These are phyloP conservation scores for Eutrigla gurnardus DNA, from an alignment of 2,797 vertebrate genomes.

Conservation along the genomic window DNA sequence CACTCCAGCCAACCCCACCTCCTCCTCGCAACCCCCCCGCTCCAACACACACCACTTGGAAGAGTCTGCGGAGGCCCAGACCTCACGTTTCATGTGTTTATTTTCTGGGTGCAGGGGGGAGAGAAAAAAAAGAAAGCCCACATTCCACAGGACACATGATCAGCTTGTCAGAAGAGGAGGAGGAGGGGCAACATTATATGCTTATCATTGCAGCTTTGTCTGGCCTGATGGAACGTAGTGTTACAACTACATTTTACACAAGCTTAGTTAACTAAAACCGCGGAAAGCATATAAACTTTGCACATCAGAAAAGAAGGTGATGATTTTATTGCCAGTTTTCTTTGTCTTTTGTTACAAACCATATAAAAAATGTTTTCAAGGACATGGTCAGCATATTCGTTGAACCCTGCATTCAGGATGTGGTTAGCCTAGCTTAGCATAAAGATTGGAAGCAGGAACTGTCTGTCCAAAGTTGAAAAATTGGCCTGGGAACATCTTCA, in stretches of 20 bases:
- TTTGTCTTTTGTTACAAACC: background rate
- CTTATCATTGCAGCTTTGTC: conserved; percentile 27
- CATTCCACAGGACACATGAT: conserved; percentile 70
- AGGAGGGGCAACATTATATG: conserved; percentile 29
- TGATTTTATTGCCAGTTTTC: background rate
- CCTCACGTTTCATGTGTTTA: conserved; percentile 68
- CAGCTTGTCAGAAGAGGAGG: conserved; percentile 11
- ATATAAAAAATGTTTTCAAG: background rate
- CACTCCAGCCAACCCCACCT: conserved; percentile 47
- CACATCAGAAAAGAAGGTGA: background rate
- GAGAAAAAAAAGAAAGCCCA: conserved; percentile 11
- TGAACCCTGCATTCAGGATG: background rate
- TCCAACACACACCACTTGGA: conserved; percentile 11
- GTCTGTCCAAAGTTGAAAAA: background rate
- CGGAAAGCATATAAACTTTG: background rate
- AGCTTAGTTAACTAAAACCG: conserved; percentile 1
- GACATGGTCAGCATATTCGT: background rate
- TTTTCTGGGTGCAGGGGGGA: conserved; percentile 44
- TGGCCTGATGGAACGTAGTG: conserved; percentile 40
- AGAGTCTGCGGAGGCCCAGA: conserved; percentile 32
- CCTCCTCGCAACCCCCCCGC: conserved; percentile 26
- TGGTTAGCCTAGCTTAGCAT: background rate
- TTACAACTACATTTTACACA: conserved; percentile 28
- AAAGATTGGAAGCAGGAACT: background rate
- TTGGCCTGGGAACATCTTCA: background rate